These are phyloP conservation scores for Hemibagrus wyckioides DNA, from an alignment of 2,113 vertebrate species.

Conservation along the genomic window DNA sequence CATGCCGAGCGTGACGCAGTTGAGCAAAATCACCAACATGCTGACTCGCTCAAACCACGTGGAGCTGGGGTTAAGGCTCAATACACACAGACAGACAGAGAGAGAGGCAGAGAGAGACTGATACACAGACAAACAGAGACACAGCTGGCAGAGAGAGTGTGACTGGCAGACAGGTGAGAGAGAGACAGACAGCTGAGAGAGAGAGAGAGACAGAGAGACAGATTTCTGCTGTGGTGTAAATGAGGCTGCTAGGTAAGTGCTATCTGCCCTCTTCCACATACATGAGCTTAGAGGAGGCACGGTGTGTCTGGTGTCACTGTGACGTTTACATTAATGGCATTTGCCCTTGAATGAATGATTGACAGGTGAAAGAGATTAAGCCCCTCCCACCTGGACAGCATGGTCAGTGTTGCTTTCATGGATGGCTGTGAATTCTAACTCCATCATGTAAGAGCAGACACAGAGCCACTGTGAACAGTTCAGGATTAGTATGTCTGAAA, in stretches of 20 bases:
- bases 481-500: background rate
- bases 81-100: background rate
- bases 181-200: background rate
- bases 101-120: background rate
- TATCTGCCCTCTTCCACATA: background rate
- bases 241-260: too few relatives aligned
- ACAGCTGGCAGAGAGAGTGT: too few relatives aligned
- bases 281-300: background rate
- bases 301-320: background rate
- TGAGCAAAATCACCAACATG: constrained; percentile 96
- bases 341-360: background rate
- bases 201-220: background rate
- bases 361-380: background rate
- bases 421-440: background rate
- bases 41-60: constrained; percentile 97
- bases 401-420: background rate
- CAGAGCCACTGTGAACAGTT: background rate
- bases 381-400: background rate
- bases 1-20: constrained; percentile 97
- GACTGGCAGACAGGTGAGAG: background rate
- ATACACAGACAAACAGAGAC: background rate
- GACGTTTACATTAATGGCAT: too few relatives aligned
- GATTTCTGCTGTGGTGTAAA: too few relatives aligned
- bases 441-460: background rate
- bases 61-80: constrained; percentile 78